Conservation (phyloP, 1,140 invertebrate genomes). For the Saccostrea glomerata region DNA sequence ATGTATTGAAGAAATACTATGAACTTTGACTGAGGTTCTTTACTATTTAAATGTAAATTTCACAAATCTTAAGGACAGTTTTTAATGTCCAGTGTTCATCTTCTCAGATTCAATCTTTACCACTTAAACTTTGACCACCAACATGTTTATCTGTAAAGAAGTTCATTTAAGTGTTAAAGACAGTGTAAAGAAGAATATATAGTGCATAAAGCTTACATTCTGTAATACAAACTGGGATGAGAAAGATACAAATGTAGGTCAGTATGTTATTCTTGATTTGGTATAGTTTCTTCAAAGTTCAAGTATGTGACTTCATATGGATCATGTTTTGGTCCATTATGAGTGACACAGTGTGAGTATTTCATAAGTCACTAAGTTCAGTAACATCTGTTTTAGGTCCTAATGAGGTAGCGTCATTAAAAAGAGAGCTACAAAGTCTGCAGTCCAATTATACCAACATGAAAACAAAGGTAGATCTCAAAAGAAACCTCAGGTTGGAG, state of each 20-base stretch:
- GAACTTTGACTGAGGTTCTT: too few relatives aligned
- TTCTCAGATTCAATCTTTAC: too few relatives aligned
- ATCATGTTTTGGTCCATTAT: background rate
- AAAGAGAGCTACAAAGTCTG: conserved; percentile 36
- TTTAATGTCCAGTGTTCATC: too few relatives aligned
- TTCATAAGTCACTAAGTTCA: background rate
- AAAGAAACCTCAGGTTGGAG: too few relatives aligned
- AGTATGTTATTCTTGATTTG: background rate
- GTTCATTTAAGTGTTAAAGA: too few relatives aligned
- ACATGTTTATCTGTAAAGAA: too few relatives aligned
- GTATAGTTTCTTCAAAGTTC: background rate
- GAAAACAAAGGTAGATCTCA: conserved; percentile 16
- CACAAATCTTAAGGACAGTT: too few relatives aligned
- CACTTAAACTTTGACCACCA: too few relatives aligned
- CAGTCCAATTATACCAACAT: conserved; percentile 38
- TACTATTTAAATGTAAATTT: too few relatives aligned
- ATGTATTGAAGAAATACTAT: too few relatives aligned
- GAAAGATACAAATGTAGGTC: background rate
- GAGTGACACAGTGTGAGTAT: background rate
- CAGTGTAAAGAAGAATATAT: too few relatives aligned
- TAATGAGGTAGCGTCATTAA: conserved; percentile 24
- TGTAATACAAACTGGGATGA: background rate
- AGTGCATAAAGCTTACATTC: too few relatives aligned
- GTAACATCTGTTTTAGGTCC: conserved; percentile 32
- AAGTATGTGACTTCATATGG: background rate